These are phyloP conservation scores for Batillaria attramentaria DNA, from an alignment of 1,140 invertebrate species.

Conservation along the genomic window DNA sequence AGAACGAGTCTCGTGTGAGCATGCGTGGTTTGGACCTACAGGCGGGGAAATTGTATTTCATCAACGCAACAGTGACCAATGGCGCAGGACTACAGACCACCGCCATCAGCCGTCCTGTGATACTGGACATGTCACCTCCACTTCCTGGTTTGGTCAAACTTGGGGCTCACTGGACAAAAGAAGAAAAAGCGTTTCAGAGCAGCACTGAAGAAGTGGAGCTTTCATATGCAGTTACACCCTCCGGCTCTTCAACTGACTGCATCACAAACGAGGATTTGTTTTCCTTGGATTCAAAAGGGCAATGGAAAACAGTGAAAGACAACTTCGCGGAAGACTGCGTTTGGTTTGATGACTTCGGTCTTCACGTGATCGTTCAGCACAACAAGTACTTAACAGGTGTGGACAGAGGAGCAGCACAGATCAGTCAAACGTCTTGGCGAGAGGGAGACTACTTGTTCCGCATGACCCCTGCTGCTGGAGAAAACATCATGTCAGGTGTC, in stretches of 20 bases:
- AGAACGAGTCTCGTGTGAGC: neutral
- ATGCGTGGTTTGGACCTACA: neutral
- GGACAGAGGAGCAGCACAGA: slow-evolving; percentile 9
- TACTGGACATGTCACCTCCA: slow-evolving; percentile 22
- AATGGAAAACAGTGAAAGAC: neutral
- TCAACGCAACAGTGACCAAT: slow-evolving; percentile 8
- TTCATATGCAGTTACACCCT: neutral
- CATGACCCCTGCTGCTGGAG: neutral
- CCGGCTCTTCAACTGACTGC: neutral
- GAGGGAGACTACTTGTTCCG: slow-evolving; percentile 6
- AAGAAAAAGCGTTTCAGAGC: neutral
- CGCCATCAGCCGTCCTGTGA: neutral
- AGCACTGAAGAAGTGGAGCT: neutral
- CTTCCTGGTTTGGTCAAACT: neutral
- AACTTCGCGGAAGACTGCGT: neutral
- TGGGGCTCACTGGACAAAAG: neutral
- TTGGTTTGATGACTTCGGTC: neutral
- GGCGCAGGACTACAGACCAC: slow-evolving; percentile 17
- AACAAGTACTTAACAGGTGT: neutral
- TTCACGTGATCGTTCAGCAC: slow-evolving; percentile 10
- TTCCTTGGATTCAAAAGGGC: no score
- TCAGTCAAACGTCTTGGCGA: neutral
- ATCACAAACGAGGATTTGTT: slow-evolving; percentile 2
- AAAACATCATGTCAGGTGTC: neutral
- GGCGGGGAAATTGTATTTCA: slow-evolving; percentile 10